Evolutionary conservation across 2,113 vertebrate species (phyloP), one percentile per base, ranked within the genome.

Genomic region (Enhydra lutris): DNA sequence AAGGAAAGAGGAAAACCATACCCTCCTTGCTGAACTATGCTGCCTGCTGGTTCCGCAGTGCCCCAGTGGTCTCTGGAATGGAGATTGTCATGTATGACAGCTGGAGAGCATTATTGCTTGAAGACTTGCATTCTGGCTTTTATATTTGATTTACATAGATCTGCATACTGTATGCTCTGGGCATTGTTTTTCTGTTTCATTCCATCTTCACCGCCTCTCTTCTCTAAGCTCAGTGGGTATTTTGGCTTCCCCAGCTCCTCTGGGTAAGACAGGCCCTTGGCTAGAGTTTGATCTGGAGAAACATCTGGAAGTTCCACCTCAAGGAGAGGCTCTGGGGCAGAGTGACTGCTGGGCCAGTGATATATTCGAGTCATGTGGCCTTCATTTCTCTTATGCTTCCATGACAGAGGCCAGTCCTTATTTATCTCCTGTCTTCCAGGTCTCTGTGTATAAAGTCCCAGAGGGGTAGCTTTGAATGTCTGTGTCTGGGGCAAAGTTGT

Each of bases 131-230:
- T 91, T 91, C 92, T 85, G 87, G 71, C 78, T 94, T 96, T 93
- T 96, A 67, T 67, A 52, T 95, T 20, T 88, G 88, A 96, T 97
- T 98, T 96, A 57, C 92, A 95, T 84, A 94, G 57, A 96, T 97
- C 88, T 96, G 83, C 76, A 94, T 83, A 88, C 59, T 89, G 4
- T 57, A 63, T 8, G 29, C 73, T 89, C 78, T 74, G 86, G n/a
- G 36, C 80, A 50, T 78, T 83, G 69, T 84, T 96, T 96, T 95
- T 91, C 86, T 57, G 7, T 61, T 78, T 90, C 79, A 23, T 89
- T 85, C 87, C 76, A 31, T 91, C 79, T 61, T 91, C 39, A 67
- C 15, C 61, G 61, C 15, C 65, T 92, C 26, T 13, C 9, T 83
- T 96, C 69, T 92, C 36, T 18, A 91, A 45, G 47, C n/a, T 87